Evolutionary conservation across 2,888 invertebrate species (phyloP).

Genomic region (Microchrysa polita): DNA sequence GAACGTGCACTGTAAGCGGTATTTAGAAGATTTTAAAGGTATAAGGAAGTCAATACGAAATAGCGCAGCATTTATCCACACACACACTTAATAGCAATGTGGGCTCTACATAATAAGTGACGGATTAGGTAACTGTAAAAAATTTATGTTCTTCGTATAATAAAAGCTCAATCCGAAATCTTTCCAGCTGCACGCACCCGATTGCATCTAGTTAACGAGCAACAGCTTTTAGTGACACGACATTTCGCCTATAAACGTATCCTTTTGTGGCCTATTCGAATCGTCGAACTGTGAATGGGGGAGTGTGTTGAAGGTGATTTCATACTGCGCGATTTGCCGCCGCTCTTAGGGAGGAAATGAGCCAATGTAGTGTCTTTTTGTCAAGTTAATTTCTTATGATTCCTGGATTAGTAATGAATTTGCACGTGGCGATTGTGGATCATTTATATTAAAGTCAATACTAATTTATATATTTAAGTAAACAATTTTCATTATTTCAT

Average conservation of each 20-base stretch:
- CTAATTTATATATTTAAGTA: no score
- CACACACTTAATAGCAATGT: neutral
- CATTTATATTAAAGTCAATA: no score
- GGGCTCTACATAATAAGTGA: conserved; percentile 48
- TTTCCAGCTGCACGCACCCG: conserved; percentile 38
- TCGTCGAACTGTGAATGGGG: neutral
- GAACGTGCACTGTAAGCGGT: conserved; percentile 48
- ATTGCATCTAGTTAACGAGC: conserved; percentile 50
- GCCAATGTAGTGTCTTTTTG: no score
- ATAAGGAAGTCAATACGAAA: conserved; percentile 20
- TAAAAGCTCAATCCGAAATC: conserved; percentile 42
- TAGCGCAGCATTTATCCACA: neutral
- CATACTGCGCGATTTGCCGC: neutral
- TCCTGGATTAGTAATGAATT: no score
- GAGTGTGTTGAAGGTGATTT: neutral
- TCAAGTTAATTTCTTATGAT: no score
- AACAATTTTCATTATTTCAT: no score
- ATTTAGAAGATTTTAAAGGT: conserved; percentile 10
- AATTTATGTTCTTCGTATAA: conserved; percentile 48
- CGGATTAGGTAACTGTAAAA: conserved; percentile 51
- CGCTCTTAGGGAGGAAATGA: no score
- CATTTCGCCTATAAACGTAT: conserved; percentile 47
- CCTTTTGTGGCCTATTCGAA: conserved; percentile 43
- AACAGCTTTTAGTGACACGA: conserved; percentile 45
- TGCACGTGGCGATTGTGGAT: no score